Base-by-base conservation (phyloP, 2,113 vertebrate species). In the Ailurus styani region DNA sequence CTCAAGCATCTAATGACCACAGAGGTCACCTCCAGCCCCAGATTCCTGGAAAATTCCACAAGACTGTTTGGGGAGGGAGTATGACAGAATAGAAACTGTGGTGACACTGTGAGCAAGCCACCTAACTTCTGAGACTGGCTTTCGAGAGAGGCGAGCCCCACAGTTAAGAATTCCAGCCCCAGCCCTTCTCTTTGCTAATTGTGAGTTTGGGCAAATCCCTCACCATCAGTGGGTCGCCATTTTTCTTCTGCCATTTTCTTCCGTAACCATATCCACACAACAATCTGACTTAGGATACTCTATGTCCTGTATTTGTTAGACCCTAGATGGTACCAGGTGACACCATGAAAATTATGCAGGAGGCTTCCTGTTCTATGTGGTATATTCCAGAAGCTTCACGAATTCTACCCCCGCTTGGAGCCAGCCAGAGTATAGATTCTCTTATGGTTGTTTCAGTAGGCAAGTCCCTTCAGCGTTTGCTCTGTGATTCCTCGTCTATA, bases 21-120 rank as follows among this genome's bases (percentile, higher is more conserved):
- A 78, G 73, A 96, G 42, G 73, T 91, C 66, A 87, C 70, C 81
- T 87, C 68, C 62, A 83, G 83, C 29, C 45, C 68, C 40, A 55
- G 68, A 91, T 87, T 96, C 81, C 83, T 98, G 95, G 95, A 95
- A 98, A 96, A 93, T 96, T 97, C 96, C 97, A 85, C 73, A 55
- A 47, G 87, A 50, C 68, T 25, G 9, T 64, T 84, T 20, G 60
- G 37, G 54, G 37, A 89, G 52, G 18, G 11, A 15, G 29, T 54
- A 12, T 42, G 34, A 37, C 73, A 86, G 34, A n/a, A 17, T 10
- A 52, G 52, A 84, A 60, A 62, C 73, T 62, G 3, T 13, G 25
- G 29, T 18, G 45, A 66, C n/a, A 62, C 40, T 14, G 42, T n/a
- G 45, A 95, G 23, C 31, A 27, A 88, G 60, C 3, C 78, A 40